phyloP scores from a whole-genome alignment of 2,797 vertebrate species.

The Sebastes vulpes region DNA sequence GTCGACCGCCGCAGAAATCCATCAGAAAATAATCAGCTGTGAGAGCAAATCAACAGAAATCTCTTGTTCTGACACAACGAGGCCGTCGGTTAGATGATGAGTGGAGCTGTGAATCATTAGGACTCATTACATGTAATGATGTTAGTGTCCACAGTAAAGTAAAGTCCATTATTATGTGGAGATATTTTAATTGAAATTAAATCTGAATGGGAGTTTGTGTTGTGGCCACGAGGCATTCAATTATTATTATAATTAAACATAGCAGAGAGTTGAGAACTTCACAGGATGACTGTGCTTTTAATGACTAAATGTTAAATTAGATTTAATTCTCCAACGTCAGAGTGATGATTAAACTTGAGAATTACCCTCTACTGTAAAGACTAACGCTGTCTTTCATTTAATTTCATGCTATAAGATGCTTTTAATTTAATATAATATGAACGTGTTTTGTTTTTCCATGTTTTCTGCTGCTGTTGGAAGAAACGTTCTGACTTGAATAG shows the following conservation, averaged over 20 bases:
- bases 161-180: neutral
- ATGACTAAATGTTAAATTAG: neutral
- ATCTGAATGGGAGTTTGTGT: neutral
- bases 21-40: neutral
- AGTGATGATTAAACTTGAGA: neutral
- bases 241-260: neutral
- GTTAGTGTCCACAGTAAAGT: neutral
- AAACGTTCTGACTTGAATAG: neutral
- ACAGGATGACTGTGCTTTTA: neutral
- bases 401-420: neutral
- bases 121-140: neutral
- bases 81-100: neutral
- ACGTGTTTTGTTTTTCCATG: neutral
- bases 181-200: neutral
- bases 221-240: neutral
- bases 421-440: no score
- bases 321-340: neutral
- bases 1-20: neutral
- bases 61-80: neutral
- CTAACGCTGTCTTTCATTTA: neutral
- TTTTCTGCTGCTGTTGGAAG: constrained; percentile 20
- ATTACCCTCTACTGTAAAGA: no score
- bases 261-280: neutral
- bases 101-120: neutral
- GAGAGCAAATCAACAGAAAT: constrained; percentile 13